Base-by-base conservation (phyloP, 2,888 invertebrate species). In the Nemoura dubitans region DNA sequence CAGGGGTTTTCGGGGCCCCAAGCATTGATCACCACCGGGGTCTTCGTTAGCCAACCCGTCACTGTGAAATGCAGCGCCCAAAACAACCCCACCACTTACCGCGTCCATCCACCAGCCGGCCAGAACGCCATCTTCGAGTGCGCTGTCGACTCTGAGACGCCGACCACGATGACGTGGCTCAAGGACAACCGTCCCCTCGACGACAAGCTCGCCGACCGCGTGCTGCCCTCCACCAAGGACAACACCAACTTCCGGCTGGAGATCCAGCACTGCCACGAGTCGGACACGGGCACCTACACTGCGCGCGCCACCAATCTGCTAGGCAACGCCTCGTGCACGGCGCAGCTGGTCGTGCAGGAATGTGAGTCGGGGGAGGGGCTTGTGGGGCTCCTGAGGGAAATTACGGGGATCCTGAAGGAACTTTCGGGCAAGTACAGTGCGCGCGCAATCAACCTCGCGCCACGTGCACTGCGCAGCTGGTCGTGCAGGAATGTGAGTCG, bases 371-470 rank as follows among this genome's bases (percentile, higher is more conserved):
- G 10, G 36, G 36, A n/a, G n/a, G n/a, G n/a, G n/a, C n/a, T n/a
- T n/a, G n/a, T n/a, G n/a, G n/a, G n/a, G n/a, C n/a, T n/a, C n/a
- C n/a, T n/a, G n/a, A n/a, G n/a, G n/a, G n/a, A n/a, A n/a, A n/a
- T n/a, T n/a, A n/a, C n/a, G n/a, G n/a, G n/a, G n/a, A n/a, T n/a
- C n/a, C n/a, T n/a, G n/a, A n/a, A n/a, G n/a, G n/a, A n/a, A n/a
- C n/a, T n/a, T n/a, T n/a, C 95, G n/a, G 98, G 98, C 84, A 94
- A 97, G 78, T 99, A 99, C 91, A 97, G 97, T 0, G 97, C 97
- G 82, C 94, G 97, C 88, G 98, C 98, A 28, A 95, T 95, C 87
- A 97, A 97, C 90, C 93, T 93, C 29, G 96, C 89, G 93, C 96
- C 81, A 95, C 96, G 87, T 97, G 97, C 91, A 97, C 97, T 76